Evolutionary conservation across 2,797 vertebrate genomes (phyloP).

Genomic region (Erpetoichthys calabaricus): DNA sequence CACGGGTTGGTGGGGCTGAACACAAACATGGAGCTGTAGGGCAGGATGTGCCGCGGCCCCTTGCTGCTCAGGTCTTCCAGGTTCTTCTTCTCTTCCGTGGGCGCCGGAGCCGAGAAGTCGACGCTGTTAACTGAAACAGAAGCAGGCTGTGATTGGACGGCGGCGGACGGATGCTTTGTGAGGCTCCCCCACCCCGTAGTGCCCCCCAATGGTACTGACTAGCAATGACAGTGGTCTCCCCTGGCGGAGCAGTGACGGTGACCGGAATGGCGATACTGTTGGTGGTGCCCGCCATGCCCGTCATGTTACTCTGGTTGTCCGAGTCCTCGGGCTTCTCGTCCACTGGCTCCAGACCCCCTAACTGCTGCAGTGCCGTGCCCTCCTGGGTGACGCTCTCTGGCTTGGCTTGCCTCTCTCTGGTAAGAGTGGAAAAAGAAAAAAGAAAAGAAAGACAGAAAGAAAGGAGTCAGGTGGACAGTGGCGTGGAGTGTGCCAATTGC

Average conservation of each 20-base stretch:
- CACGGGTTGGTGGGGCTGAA: conserved; percentile 82
- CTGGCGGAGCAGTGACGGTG: conserved; percentile 60
- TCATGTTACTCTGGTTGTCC: conserved; percentile 78
- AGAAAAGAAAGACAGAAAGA: background rate
- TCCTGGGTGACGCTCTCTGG: conserved; percentile 41
- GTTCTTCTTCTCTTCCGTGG: conserved; percentile 79
- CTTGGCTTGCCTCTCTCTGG: conserved; percentile 62
- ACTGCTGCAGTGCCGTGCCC: conserved; percentile 46
- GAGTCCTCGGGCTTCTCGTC: conserved; percentile 67
- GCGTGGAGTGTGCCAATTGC: background rate
- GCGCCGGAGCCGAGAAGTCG: conserved; percentile 66
- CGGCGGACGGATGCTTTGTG: background rate
- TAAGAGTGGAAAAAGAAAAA: conserved; percentile 6
- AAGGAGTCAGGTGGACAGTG: background rate
- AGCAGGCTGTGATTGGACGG: background rate
- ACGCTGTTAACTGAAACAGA: conserved; percentile 62
- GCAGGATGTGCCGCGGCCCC: conserved; percentile 71
- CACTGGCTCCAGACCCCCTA: conserved; percentile 46
- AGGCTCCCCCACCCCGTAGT: background rate
- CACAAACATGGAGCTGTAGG: conserved; percentile 92
- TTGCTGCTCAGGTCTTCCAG: conserved; percentile 50
- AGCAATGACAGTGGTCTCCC: conserved; percentile 65
- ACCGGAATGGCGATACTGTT: conserved; percentile 59
- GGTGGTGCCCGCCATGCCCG: conserved; percentile 49
- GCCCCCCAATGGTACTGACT: conserved; percentile 35